phyloP scores from a whole-genome alignment of 2,113 vertebrate genomes.

The Nansenia antarctica region DNA sequence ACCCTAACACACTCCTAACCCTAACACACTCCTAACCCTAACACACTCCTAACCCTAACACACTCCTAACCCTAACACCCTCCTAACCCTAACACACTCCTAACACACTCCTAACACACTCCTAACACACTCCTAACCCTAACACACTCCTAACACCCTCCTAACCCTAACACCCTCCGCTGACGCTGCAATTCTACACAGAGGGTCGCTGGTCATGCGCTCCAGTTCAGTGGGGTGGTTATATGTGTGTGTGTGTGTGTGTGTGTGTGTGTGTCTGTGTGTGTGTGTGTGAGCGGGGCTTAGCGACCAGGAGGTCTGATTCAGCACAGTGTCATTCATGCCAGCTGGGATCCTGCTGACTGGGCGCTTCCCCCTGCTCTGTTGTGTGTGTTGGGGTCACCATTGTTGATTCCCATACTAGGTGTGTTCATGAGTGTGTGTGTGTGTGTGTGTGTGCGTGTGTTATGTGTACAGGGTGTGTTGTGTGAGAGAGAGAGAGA shows the following conservation, averaged over 20 bases:
- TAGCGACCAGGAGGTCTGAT: slow-evolving; percentile 51
- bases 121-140: no score
- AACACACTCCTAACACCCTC: no score
- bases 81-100: no score
- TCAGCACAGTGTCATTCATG: slow-evolving; percentile 72
- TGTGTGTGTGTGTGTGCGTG: slow-evolving; percentile 31
- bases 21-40: no score
- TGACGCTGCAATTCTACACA: neutral
- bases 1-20: no score
- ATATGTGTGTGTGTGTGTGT: neutral
- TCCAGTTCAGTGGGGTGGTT: neutral
- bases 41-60: no score
- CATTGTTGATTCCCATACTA: slow-evolving; percentile 53
- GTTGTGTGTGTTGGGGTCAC: slow-evolving; percentile 58
- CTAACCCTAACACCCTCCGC: no score
- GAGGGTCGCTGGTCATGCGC: slow-evolving; percentile 1
- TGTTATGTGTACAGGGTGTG: neutral
- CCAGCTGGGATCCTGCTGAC: slow-evolving; percentile 36
- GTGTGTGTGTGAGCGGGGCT: slow-evolving; percentile 13
- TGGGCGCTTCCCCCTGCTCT: slow-evolving; percentile 57
- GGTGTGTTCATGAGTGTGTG: slow-evolving; percentile 14
- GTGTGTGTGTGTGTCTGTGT: neutral
- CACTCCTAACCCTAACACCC: no score
- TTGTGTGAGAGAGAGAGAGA: neutral
- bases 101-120: no score